Base-by-base conservation (phyloP, 2,797 vertebrate genomes). In the Neomorphus geoffroyi region DNA sequence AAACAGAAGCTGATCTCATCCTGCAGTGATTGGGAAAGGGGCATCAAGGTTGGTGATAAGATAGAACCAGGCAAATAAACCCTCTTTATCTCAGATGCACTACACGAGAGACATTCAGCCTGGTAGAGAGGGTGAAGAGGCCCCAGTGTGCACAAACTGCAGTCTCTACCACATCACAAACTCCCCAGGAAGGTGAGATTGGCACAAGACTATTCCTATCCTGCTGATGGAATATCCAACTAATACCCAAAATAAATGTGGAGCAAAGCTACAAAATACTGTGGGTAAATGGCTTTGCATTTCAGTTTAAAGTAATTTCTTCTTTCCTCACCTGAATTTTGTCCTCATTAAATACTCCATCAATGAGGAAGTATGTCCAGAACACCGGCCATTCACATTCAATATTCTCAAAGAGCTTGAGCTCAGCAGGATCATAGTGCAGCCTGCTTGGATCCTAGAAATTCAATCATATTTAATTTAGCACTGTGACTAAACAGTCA, bases 331-430 rank as follows among this genome's bases (percentile, higher is more conserved):
- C 99, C 99, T 99, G 99, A 82, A 99, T 98, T 41, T 98, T 98
- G 60, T 99, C 99, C 70, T 98, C 98, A 61, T 80, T 97, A 96
- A 99, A 99, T 91, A 99, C 97, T 32, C 99, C 99, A 82, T 99
- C 99, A 75, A 99, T 98, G 83, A 99, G 98, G 86, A 99, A 98
- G 74, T 99, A 99, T 0, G 99, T 99, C 99, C 99, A 99, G 97
- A 99, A 99, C 28, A 99, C 98, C 0, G 99, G 99, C 99, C 99
- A 99, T 83, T 99, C 99, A 78, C 99, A 99, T 96, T 99, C 99
- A 41, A 99, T 99, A 88, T 99, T 99, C 97, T 99, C 99, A 98
- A 99, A 99, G 72, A 99, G 98, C 93, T 99, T 99, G 78, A 99
- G 98, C 96, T 99, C 99, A 54, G 99, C 99, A 9, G 99, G 99